Percentiles rank a stretch among this genome's conserved stretches.
Evolutionary conservation across 2,797 vertebrate species (phyloP).

Genomic region (Parauchenoglanis ngamensis): DNA sequence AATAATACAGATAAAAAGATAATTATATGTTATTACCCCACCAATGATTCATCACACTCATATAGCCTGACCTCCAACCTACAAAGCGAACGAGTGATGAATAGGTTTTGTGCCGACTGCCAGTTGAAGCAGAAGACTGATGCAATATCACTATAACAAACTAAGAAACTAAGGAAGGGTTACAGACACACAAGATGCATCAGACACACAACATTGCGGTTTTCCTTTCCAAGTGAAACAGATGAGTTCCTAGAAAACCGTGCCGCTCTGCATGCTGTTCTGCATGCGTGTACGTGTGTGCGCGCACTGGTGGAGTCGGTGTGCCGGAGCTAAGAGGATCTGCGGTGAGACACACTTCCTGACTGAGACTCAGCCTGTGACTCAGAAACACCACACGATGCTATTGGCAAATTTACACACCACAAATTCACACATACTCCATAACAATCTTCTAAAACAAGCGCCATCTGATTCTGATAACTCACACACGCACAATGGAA

Average conservation of each 20-base stretch:
- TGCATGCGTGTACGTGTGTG: not conserved
- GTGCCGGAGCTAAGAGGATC: conserved; percentile 12
- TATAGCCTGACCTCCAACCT: not conserved
- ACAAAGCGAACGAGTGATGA: not conserved
- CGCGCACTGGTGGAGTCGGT: not conserved
- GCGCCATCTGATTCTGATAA: not conserved
- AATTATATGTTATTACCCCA: not conserved
- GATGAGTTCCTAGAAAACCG: conserved; percentile 39
- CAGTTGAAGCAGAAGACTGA: not conserved
- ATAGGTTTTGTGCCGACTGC: not conserved
- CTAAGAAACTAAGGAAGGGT: not conserved
- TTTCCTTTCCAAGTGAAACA: conserved; percentile 11
- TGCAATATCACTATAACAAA: not conserved
- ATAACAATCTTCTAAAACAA: conserved; percentile 13
- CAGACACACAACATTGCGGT: conserved; percentile 16
- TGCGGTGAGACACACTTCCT: conserved; percentile 48
- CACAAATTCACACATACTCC: conserved; percentile 29
- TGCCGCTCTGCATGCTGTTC: not conserved
- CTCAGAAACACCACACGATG: conserved; percentile 18
- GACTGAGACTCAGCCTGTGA: conserved; percentile 32
- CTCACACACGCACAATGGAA: not conserved
- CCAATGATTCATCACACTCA: not conserved
- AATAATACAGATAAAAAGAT: not conserved
- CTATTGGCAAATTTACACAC: conserved; percentile 28
- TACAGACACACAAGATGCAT: conserved; percentile 20